These are phyloP conservation scores for Seira musarum DNA, from an alignment of 2,888 invertebrate genomes.

Conservation along the genomic window DNA sequence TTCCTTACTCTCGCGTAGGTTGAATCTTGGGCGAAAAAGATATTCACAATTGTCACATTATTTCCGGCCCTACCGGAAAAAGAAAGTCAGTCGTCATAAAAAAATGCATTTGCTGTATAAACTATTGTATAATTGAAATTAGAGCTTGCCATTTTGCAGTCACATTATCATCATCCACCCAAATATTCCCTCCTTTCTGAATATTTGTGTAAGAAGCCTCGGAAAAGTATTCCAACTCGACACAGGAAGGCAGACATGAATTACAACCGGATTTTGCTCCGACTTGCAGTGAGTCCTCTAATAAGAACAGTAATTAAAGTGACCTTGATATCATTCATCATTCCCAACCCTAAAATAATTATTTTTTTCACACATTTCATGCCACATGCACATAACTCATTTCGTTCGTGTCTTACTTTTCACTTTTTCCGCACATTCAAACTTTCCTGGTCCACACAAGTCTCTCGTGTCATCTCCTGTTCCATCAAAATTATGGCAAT, in stretches of 20 bases:
- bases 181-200: conserved; percentile 44
- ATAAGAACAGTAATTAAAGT: background rate
- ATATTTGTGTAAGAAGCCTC: conserved; percentile 59
- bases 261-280: conserved; percentile 53
- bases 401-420: conserved; percentile 37
- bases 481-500: background rate
- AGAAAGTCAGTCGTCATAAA: background rate
- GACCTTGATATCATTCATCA: background rate
- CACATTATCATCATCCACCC: conserved; percentile 58
- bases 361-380: background rate
- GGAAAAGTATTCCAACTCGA: conserved; percentile 60
- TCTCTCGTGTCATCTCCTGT: conserved; percentile 44
- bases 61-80: conserved; percentile 49
- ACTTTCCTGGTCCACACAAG: conserved; percentile 49
- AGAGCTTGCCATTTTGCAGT: conserved; percentile 46
- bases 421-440: conserved; percentile 45
- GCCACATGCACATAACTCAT: background rate
- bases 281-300: conserved; percentile 52
- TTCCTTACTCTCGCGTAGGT: conserved; percentile 55
- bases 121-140: background rate
- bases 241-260: conserved; percentile 57
- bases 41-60: conserved; percentile 56
- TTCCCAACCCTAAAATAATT: background rate
- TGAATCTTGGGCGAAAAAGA: conserved; percentile 58
- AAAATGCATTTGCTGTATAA: background rate